Base-by-base conservation (phyloP, 2,888 invertebrate species). In the Noctua fimbriata region DNA sequence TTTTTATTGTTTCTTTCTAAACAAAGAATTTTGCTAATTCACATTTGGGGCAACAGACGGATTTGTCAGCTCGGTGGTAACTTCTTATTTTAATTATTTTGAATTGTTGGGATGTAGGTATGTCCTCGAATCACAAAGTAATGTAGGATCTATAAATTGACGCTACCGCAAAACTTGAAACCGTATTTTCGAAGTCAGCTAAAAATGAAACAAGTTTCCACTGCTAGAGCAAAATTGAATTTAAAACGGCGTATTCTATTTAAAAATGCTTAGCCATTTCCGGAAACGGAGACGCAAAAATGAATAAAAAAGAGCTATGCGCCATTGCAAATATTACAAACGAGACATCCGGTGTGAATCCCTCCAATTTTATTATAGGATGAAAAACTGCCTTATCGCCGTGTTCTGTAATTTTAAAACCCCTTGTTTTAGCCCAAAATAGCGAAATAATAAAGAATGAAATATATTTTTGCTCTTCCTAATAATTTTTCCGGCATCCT, bases 371-470 rank as follows among this genome's bases (percentile, higher is more conserved):
- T 87, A 90, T 91, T 91, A 89, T 82, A 81, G 81, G 63, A 78
- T 85, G 83, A 89, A 88, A 88, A 90, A 88, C 76, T 82, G 86
- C 87, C 84, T 86, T 89, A 89, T 85, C 84, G 80, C 81, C 71
- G 82, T 86, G 79, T 74, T 71, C 76, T 66, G 49, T 73, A 78
- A 90, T 90, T 91, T 90, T 88, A 90, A 92, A 90, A 86, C 87
- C 87, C 87, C 87, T 89, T 89, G 90, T 87, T 89, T 91, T 89
- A 87, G 84, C 83, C 84, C 87, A 88, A 89, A 90, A 89, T 84
- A 89, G 84, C 76, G 85, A 83, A 85, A 90, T 90, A 90, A 90
- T 89, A 88, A 89, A 89, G 87, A 89, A 87, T 89, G 85, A 90
- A 91, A 89, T 84, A 89, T 89, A 89, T 89, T 90, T 89, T 89